Evolutionary conservation across 1,140 invertebrate genomes (phyloP).

Genomic region (Antheraea pernyi): DNA sequence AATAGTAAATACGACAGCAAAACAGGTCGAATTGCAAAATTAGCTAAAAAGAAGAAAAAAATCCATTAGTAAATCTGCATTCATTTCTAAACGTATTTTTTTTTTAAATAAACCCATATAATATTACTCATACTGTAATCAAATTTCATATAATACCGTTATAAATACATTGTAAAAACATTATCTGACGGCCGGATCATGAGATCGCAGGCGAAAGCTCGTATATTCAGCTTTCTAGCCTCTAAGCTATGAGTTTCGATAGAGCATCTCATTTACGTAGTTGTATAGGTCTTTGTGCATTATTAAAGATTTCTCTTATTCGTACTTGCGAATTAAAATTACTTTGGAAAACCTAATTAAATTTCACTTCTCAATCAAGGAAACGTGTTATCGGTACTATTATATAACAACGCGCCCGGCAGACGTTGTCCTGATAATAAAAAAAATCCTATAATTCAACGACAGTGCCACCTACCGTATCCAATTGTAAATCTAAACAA

Average conservation of each 20-base stretch:
- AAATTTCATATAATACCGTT: not conserved
- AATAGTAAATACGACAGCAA: too few relatives aligned
- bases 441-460: too few relatives aligned
- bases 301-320: not conserved
- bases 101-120: not conserved
- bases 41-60: too few relatives aligned
- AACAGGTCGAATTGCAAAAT: too few relatives aligned
- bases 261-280: slow-evolving; percentile 11
- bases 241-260: slow-evolving; percentile 8
- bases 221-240: slow-evolving; percentile 12
- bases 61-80: not conserved
- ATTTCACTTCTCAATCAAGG: too few relatives aligned
- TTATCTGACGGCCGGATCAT: slow-evolving; percentile 1
- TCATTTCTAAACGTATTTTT: not conserved
- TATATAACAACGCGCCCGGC: too few relatives aligned
- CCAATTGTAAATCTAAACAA: too few relatives aligned
- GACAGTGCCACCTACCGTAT: too few relatives aligned
- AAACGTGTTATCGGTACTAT: too few relatives aligned
- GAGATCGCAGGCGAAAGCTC: slow-evolving; percentile 5
- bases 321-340: too few relatives aligned
- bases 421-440: too few relatives aligned
- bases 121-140: not conserved
- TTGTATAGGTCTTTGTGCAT: not conserved
- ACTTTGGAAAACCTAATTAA: too few relatives aligned
- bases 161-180: slow-evolving; percentile 3